phyloP scores from a whole-genome alignment of 2,113 vertebrate species.

The Rhinogobius similis region DNA sequence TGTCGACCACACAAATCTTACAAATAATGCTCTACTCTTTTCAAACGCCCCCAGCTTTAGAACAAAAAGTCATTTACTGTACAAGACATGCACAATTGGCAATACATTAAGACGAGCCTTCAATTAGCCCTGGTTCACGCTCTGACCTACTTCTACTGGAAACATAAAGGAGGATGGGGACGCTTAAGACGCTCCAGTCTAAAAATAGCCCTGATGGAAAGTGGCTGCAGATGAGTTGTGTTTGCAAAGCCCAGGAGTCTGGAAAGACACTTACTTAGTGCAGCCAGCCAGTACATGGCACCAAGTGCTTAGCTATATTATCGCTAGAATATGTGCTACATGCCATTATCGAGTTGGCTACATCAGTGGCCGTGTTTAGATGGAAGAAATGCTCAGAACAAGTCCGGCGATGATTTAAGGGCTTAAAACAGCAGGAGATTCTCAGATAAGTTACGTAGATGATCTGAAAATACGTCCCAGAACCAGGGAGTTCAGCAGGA shows the following conservation, averaged over 20 bases:
- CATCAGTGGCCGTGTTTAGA: too few species aligned
- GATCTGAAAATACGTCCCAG: too few species aligned
- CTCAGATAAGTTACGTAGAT: too few species aligned
- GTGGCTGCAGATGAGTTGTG: slow-evolving; percentile 49
- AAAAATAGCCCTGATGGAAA: slow-evolving; percentile 59
- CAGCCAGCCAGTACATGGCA: too few species aligned
- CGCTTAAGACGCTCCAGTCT: slow-evolving; percentile 53
- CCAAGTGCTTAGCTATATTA: too few species aligned
- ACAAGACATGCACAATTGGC: not conserved
- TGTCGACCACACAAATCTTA: not conserved
- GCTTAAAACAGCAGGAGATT: too few species aligned
- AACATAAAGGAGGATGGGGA: slow-evolving; percentile 43
- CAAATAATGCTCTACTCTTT: not conserved
- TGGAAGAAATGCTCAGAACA: too few species aligned
- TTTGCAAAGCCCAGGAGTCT: slow-evolving; percentile 36
- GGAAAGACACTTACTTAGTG: too few species aligned
- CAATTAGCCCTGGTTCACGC: slow-evolving; percentile 26
- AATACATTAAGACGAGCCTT: not conserved
- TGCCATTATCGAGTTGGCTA: too few species aligned
- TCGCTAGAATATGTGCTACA: too few species aligned
- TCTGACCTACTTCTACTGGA: slow-evolving; percentile 60
- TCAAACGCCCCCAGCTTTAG: not conserved
- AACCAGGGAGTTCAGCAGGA: too few species aligned
- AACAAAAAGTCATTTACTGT: not conserved
- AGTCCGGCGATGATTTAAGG: too few species aligned